Conservation (phyloP, 2,888 invertebrate genomes). For the Galeopsomyia nigrocyanea region DNA sequence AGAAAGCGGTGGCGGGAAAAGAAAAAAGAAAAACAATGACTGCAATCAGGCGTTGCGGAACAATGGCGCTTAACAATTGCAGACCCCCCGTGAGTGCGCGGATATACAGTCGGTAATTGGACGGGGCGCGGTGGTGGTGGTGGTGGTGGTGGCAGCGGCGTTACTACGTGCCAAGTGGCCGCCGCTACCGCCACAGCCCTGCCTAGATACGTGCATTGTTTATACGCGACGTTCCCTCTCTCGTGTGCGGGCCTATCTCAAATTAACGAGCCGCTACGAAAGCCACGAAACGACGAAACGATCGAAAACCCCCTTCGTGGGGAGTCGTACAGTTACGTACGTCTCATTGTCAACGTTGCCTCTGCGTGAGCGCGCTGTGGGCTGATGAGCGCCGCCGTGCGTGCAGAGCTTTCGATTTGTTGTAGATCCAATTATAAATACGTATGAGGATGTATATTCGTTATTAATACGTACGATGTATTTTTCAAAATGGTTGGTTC, state of each 20-base stretch:
- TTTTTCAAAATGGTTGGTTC: too few relatives aligned
- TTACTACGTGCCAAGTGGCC: conserved; percentile 67
- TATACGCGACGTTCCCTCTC: conserved; percentile 51
- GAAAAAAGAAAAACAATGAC: conserved; percentile 61
- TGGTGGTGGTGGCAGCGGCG: conserved; percentile 48
- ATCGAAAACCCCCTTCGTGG: not conserved
- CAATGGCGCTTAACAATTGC: conserved; percentile 59
- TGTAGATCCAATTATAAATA: conserved; percentile 16
- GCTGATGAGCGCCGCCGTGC: too few relatives aligned
- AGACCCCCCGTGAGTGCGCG: conserved; percentile 63
- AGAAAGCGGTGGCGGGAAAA: not conserved
- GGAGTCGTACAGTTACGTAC: too few relatives aligned
- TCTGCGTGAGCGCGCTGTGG: too few relatives aligned
- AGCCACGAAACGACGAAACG: conserved; percentile 39
- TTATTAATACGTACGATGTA: too few relatives aligned
- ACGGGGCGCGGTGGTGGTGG: conserved; percentile 57
- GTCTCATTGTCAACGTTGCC: too few relatives aligned
- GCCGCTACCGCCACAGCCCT: conserved; percentile 57
- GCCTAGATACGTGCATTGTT: conserved; percentile 64
- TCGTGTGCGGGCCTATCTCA: conserved; percentile 12
- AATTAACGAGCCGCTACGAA: conserved; percentile 32
- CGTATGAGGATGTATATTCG: too few relatives aligned
- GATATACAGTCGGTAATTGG: conserved; percentile 67
- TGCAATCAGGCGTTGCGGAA: conserved; percentile 64
- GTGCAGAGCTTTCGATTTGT: not conserved